A percentile compares a stretch with the other conserved stretches of the same genome.
Conservation (phyloP, 2,113 vertebrate species). For the Etia nguti region DNA sequence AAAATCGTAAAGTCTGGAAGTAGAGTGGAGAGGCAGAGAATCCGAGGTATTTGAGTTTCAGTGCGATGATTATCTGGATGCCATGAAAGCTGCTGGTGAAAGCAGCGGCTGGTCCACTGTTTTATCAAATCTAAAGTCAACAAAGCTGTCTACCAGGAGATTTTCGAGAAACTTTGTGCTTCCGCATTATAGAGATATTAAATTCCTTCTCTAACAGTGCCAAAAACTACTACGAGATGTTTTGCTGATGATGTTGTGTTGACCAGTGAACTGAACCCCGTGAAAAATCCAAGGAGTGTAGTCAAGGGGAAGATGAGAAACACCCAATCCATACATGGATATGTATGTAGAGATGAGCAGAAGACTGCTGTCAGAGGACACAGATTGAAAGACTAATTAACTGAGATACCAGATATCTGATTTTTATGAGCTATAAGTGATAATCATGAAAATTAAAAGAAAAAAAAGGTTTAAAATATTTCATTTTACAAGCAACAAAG, state of each 20-base stretch:
- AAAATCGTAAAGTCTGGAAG: background rate
- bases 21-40: background rate
- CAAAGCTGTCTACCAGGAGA: background rate
- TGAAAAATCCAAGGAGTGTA: background rate
- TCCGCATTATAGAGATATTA: background rate
- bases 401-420: background rate
- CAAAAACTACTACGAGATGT: background rate
- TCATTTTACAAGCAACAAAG: background rate
- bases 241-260: background rate
- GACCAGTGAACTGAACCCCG: background rate
- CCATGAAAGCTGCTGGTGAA: background rate
- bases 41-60: background rate
- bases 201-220: background rate
- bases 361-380: background rate
- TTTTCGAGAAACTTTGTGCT: background rate
- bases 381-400: background rate
- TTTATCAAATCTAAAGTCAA: background rate
- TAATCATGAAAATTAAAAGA: background rate
- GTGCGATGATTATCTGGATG: background rate
- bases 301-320: accelerated
- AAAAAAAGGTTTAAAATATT: background rate
- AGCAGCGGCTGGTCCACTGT: background rate
- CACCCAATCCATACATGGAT: background rate
- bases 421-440: background rate
- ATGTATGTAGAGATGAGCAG: background rate